These are phyloP conservation scores for Sinella curviseta DNA, from an alignment of 1,140 invertebrate species.

Conservation along the genomic window DNA sequence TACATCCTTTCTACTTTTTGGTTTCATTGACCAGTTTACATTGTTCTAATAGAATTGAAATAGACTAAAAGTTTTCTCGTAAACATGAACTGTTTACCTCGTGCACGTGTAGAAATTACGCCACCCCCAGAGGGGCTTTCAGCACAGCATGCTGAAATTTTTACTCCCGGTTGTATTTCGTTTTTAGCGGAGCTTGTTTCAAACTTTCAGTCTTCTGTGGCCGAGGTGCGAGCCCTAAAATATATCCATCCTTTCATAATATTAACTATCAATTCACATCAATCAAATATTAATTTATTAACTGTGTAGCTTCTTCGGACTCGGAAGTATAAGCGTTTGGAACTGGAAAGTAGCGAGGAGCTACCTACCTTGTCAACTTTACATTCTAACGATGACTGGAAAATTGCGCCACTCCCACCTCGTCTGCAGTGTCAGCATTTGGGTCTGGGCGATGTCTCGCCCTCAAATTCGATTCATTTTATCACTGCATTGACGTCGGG, in stretches of 20 bases:
- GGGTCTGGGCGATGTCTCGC: conserved; percentile 65
- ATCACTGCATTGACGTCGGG: conserved; percentile 57
- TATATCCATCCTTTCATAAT: not conserved
- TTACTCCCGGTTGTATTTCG: conserved; percentile 42
- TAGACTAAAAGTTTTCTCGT: not conserved
- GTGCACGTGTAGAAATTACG: conserved; percentile 37
- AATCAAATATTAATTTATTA: conserved; percentile 6
- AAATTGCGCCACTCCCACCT: conserved; percentile 59
- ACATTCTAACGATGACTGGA: conserved; percentile 54
- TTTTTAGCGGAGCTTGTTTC: conserved; percentile 43
- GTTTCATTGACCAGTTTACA: too few species aligned
- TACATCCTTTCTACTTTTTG: too few species aligned
- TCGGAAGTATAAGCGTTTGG: conserved; percentile 18
- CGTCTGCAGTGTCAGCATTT: conserved; percentile 58
- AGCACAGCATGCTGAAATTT: conserved; percentile 34
- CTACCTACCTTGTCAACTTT: conserved; percentile 37
- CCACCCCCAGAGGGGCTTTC: conserved; percentile 34
- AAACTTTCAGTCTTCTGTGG: conserved; percentile 36
- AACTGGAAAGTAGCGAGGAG: conserved; percentile 29
- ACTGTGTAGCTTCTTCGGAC: conserved; percentile 29
- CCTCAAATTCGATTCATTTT: conserved; percentile 61
- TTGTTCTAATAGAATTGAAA: too few species aligned
- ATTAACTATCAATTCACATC: not conserved
- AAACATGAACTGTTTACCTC: conserved; percentile 2
- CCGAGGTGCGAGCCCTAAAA: conserved; percentile 44